These are phyloP conservation scores for Drosophila nigromelanica DNA, from an alignment of 1,140 invertebrate genomes.

Conservation along the genomic window DNA sequence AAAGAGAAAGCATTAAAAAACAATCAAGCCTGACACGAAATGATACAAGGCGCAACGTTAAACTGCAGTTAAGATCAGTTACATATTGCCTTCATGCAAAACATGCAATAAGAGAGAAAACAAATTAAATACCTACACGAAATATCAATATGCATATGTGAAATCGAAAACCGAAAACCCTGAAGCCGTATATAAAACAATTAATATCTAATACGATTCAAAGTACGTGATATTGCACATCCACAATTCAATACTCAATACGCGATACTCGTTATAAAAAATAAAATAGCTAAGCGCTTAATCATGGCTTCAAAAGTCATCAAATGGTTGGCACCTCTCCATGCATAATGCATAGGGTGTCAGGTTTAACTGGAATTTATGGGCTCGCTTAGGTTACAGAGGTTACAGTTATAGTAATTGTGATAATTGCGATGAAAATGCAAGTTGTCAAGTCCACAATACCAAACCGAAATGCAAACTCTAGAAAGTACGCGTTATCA, in stretches of 20 bases:
- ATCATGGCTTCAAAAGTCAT: slow-evolving; percentile 39
- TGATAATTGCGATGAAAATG: slow-evolving; percentile 41
- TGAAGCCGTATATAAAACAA: slow-evolving; percentile 27
- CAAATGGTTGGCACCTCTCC: slow-evolving; percentile 37
- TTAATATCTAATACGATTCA: slow-evolving; percentile 54
- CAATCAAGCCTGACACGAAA: neutral
- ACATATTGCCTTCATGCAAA: slow-evolving; percentile 6
- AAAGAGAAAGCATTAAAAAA: neutral
- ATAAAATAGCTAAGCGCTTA: slow-evolving; percentile 38
- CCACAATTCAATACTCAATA: slow-evolving; percentile 9
- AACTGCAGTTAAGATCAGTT: slow-evolving; percentile 8
- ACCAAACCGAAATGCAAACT: neutral
- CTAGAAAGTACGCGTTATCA: slow-evolving; percentile 11
- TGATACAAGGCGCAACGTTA: neutral
- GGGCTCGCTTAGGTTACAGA: slow-evolving; percentile 32
- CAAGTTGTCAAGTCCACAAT: slow-evolving; percentile 26
- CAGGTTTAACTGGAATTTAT: slow-evolving; percentile 61
- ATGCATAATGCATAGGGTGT: slow-evolving; percentile 58
- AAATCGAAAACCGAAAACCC: slow-evolving; percentile 18
- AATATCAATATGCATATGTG: neutral
- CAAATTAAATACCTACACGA: neutral
- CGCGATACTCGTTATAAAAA: neutral
- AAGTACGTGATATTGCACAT: slow-evolving; percentile 54
- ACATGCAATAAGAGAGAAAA: slow-evolving; percentile 2
- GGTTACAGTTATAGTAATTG: slow-evolving; percentile 29